phyloP scores from a whole-genome alignment of 37 sponge, comb jelly and placozoan species.

The Spongilla lacustris region DNA sequence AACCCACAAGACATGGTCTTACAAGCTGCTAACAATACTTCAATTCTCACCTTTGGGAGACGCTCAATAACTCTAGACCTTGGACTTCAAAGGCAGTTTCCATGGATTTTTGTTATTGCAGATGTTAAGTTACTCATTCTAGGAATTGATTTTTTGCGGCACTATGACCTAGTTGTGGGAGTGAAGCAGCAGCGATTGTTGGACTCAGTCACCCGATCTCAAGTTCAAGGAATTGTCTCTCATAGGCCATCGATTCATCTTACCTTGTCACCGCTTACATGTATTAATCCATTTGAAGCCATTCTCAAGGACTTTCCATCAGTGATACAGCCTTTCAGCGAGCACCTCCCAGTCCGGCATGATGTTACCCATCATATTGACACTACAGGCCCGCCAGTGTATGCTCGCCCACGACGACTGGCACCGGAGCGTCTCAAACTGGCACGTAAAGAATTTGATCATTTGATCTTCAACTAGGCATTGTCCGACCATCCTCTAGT shows the following conservation, averaged over 20 bases:
- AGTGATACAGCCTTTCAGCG: neutral
- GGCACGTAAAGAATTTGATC: slow-evolving; percentile 13
- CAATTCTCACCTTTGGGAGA: slow-evolving; percentile 14
- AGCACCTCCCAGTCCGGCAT: slow-evolving; percentile 3
- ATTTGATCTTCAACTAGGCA: slow-evolving; percentile 35
- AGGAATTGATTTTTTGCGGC: slow-evolving; percentile 28
- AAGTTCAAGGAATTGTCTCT: neutral
- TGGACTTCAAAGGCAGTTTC: slow-evolving; percentile 34
- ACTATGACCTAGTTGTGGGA: slow-evolving; percentile 16
- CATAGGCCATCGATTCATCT: neutral
- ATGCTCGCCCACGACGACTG: slow-evolving; percentile 40
- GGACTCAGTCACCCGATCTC: neutral
- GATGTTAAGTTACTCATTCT: slow-evolving; percentile 30
- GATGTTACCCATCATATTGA: slow-evolving; percentile 30
- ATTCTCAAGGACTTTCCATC: slow-evolving; percentile 18
- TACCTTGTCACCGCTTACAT: neutral
- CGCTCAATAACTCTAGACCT: slow-evolving; percentile 34
- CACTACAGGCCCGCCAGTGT: slow-evolving; percentile 43
- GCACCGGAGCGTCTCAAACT: slow-evolving; percentile 28
- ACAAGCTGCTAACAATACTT: slow-evolving; percentile 27
- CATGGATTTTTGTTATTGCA: slow-evolving; percentile 42
- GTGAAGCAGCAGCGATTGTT: slow-evolving; percentile 6
- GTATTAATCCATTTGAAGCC: neutral
- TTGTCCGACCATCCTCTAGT: slow-evolving; percentile 37
- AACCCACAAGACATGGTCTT: neutral